Evolutionary conservation across 1,140 invertebrate species (phyloP).

Genomic region (Hypothenemus hampei): DNA sequence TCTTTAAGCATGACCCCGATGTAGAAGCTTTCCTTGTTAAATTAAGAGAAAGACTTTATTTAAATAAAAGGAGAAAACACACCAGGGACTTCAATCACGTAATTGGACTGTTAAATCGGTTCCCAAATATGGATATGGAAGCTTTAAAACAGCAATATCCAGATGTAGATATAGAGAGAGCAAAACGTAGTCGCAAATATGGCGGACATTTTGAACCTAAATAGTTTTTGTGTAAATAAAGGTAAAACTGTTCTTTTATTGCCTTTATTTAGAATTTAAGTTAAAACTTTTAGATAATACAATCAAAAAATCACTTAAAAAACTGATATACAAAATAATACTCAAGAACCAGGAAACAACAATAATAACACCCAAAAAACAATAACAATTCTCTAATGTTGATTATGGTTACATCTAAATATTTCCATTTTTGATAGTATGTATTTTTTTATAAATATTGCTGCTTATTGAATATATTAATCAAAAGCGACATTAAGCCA

Average conservation of each 20-base stretch:
- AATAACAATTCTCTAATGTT: neutral
- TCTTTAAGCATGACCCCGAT: conserved; percentile 48
- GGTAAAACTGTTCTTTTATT: conserved; percentile 8
- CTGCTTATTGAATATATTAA: neutral
- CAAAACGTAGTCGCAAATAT: conserved; percentile 51
- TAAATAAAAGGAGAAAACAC: conserved; percentile 51
- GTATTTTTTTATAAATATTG: neutral
- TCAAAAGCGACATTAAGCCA: neutral
- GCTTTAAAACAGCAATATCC: conserved; percentile 70
- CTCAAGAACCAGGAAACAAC: neutral
- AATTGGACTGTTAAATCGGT: conserved; percentile 61
- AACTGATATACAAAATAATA: neutral
- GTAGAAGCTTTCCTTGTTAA: conserved; percentile 59
- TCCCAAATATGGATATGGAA: conserved; percentile 71
- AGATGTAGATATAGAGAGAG: conserved; percentile 66
- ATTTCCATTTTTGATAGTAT: neutral
- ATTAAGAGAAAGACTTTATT: conserved; percentile 61
- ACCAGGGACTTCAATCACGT: conserved; percentile 63
- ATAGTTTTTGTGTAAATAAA: too few species aligned
- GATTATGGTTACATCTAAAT: neutral
- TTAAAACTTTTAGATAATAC: neutral
- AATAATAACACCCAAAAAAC: neutral
- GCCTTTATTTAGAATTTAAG: neutral
- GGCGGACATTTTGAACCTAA: conserved; percentile 58
- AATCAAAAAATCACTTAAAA: neutral